Conservation (phyloP, 2,888 invertebrate genomes). For the Leptogaster cylindrica region DNA sequence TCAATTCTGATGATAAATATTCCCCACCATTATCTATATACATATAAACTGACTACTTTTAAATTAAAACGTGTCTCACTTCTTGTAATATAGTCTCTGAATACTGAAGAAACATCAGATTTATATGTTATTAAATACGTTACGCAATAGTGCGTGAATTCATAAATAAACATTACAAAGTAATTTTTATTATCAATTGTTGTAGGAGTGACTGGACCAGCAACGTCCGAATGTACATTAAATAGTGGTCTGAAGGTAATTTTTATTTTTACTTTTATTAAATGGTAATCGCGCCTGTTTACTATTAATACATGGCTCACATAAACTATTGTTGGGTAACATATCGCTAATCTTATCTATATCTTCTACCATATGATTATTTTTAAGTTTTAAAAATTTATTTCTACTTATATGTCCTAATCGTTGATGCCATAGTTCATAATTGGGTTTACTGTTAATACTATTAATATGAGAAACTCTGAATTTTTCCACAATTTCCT, state of each 20-base stretch:
- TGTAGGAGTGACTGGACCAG: constrained; percentile 53
- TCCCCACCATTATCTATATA: constrained; percentile 54
- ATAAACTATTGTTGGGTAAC: constrained; percentile 48
- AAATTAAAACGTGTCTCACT: constrained; percentile 51
- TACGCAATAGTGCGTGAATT: constrained; percentile 54
- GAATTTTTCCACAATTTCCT: too few relatives aligned
- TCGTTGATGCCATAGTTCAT: constrained; percentile 48
- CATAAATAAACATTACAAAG: constrained; percentile 54
- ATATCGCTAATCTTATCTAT: constrained; percentile 40
- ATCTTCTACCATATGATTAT: constrained; percentile 45
- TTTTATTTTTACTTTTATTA: constrained; percentile 50
- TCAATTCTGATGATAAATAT: constrained; percentile 54
- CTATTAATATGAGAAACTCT: too few relatives aligned
- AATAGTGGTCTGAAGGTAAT: constrained; percentile 53
- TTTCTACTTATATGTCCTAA: constrained; percentile 47
- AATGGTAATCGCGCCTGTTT: constrained; percentile 57
- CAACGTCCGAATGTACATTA: constrained; percentile 54
- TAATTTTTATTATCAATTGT: constrained; percentile 55
- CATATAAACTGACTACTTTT: constrained; percentile 53
- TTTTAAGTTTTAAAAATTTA: constrained; percentile 48
- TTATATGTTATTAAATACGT: constrained; percentile 53
- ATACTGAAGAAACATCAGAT: constrained; percentile 51
- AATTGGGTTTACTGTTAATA: too few relatives aligned
- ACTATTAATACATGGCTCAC: constrained; percentile 56
- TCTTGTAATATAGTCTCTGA: constrained; percentile 50